Evolutionary conservation across 2,888 invertebrate genomes (phyloP).

Genomic region (Agrochola litura): DNA sequence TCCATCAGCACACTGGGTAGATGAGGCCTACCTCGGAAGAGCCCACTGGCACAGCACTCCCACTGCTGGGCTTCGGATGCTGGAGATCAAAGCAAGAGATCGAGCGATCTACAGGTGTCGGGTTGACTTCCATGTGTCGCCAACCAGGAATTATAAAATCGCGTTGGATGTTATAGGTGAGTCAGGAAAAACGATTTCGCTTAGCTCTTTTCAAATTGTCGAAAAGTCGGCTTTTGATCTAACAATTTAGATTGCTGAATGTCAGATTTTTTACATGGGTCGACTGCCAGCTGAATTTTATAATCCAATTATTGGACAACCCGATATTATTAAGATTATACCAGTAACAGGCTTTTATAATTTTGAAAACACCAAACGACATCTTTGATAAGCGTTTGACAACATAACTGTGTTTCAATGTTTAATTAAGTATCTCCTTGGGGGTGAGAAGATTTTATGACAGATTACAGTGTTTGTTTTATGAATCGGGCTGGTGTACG

Average conservation of each 20-base stretch:
- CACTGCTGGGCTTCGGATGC: slow-evolving; percentile 78
- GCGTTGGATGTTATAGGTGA: slow-evolving; percentile 94
- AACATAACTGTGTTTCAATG: neutral
- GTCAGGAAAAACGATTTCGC: slow-evolving; percentile 33
- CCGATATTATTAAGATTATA: neutral
- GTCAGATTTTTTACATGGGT: neutral
- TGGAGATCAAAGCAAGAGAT: slow-evolving; percentile 80
- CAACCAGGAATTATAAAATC: slow-evolving; percentile 94
- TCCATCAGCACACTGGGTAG: slow-evolving; percentile 84
- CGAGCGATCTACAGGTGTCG: slow-evolving; percentile 85
- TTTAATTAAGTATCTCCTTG: neutral
- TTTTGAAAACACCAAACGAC: too few relatives aligned
- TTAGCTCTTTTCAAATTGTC: neutral
- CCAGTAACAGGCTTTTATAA: neutral
- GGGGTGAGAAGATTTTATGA: neutral
- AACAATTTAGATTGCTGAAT: neutral
- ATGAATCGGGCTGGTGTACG: neutral
- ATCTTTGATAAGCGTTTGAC: neutral
- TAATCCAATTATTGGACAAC: neutral
- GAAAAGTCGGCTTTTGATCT: neutral
- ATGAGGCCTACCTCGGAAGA: slow-evolving; percentile 91
- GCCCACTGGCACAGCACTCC: slow-evolving; percentile 91
- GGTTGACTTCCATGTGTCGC: slow-evolving; percentile 91
- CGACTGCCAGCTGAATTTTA: too few relatives aligned
- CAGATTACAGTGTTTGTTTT: neutral